Percentiles rank a stretch among this genome's conserved stretches.
phyloP scores from a whole-genome alignment of 2,888 invertebrate species.

The Vanessa cardui region DNA sequence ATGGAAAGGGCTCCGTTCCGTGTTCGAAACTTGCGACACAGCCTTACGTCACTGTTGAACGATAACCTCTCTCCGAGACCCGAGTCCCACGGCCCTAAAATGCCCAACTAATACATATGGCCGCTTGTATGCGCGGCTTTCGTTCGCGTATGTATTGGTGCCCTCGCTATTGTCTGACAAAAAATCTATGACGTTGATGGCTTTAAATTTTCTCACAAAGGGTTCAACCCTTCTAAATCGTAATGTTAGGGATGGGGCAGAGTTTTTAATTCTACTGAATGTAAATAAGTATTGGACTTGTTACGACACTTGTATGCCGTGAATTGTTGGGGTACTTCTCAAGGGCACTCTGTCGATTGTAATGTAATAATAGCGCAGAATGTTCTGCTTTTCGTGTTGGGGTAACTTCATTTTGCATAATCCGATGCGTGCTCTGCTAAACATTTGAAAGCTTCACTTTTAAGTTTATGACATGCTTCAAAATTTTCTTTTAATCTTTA shows the following conservation, averaged over 20 bases:
- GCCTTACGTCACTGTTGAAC: slow-evolving; percentile 73
- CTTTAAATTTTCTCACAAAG: slow-evolving; percentile 71
- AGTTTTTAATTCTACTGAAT: slow-evolving; percentile 77
- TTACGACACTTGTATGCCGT: slow-evolving; percentile 76
- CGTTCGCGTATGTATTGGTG: slow-evolving; percentile 59
- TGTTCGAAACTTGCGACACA: slow-evolving; percentile 66
- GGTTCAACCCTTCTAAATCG: slow-evolving; percentile 76
- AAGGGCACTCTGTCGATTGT: slow-evolving; percentile 75
- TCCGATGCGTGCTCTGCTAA: slow-evolving; percentile 45
- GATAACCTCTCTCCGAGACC: slow-evolving; percentile 51
- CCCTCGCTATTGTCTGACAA: slow-evolving; percentile 63
- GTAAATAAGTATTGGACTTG: slow-evolving; percentile 81
- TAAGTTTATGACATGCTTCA: slow-evolving; percentile 13
- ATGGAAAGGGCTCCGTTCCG: slow-evolving; percentile 66
- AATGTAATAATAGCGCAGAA: slow-evolving; percentile 77
- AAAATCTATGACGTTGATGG: slow-evolving; percentile 65
- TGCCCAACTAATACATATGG: slow-evolving; percentile 40
- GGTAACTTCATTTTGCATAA: slow-evolving; percentile 55
- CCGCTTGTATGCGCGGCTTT: slow-evolving; percentile 39
- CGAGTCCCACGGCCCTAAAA: slow-evolving; percentile 43
- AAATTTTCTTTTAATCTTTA: slow-evolving; percentile 15
- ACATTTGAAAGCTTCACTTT: slow-evolving; percentile 32
- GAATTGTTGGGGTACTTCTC: slow-evolving; percentile 75
- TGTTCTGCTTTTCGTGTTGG: slow-evolving; percentile 62
- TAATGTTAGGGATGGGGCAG: slow-evolving; percentile 73